Evolutionary conservation across 1,140 invertebrate genomes (phyloP), one percentile per base, ranked within the genome.

Genomic region (Eurosta solidaginis): DNA sequence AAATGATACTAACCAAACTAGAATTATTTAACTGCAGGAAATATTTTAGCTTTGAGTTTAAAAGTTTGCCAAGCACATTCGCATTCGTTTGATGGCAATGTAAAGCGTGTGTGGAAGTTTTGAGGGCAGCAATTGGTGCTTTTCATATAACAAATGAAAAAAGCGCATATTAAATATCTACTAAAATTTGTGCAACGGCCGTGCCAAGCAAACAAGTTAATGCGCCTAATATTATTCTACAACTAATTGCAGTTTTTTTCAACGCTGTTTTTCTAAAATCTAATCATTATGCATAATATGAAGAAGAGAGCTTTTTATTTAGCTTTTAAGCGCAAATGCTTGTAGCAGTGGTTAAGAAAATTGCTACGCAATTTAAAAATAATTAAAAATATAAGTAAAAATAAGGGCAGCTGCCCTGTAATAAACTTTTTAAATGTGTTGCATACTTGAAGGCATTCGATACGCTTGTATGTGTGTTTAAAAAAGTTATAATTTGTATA

Each of bases 1-100:
- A 45, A 6, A 12, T 25, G 3, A 45, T 75, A 52, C 45, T 76
- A 76, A 76, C 75, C 75, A 76, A 76, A 52, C 33, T 76, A 47
- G 42, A 47, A 74, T 74, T 68, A 40, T 68, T 40, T 68, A 68
- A 68, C 59, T 68, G 29, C 59, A 68, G 59, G 59, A 68, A 68
- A 68, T 68, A 68, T 68, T 68, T 68, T 68, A 68, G 59, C 59
- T 68, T 68, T 68, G 59, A 40, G 29, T 68, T 68, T 29, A 40
- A 40, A 68, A 17, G 33, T 68, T n/a, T 68, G 33, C 59, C 10
- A 33, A 22, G 10, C 25, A 36, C 14, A 4, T 7, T 17, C 14
- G 2, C 27, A n/a, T 2, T 29, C 20, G 33, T 6, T 2, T 33
- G 3, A 1, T 36, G 20, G 59, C 33, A 68, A 42, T 68, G 33